Conservation (phyloP, 2,797 vertebrate species). For the Phataginus tricuspis region DNA sequence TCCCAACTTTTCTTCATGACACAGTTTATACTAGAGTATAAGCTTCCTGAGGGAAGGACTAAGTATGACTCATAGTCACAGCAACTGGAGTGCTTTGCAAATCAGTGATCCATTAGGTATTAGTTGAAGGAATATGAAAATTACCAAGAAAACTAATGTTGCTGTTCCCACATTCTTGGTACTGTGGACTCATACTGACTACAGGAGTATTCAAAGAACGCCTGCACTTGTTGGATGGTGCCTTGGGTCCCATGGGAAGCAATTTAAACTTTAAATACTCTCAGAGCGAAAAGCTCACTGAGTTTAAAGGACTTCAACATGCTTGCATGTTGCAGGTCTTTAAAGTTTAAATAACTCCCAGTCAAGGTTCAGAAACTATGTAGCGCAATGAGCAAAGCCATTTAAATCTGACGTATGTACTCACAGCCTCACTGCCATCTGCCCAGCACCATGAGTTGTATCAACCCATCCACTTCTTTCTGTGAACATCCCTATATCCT, state of each 20-base stretch:
- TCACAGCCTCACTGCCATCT: conserved; percentile 23
- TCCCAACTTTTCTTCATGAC: not conserved
- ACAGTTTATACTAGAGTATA: not conserved
- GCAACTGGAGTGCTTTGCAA: not conserved
- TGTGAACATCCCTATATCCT: conserved; percentile 35
- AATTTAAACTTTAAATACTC: conserved; percentile 74
- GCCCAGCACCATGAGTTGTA: conserved; percentile 4
- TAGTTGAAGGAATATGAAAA: not conserved
- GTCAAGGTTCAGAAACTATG: conserved; percentile 65
- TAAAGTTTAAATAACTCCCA: conserved; percentile 76
- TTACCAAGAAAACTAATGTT: conserved; percentile 39
- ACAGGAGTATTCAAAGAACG: conserved; percentile 59
- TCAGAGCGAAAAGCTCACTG: conserved; percentile 60
- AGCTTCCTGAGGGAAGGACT: not conserved
- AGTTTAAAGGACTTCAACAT: conserved; percentile 73
- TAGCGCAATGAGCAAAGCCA: conserved; percentile 57
- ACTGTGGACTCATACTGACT: not conserved
- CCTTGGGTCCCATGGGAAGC: conserved; percentile 49
- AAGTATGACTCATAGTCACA: not conserved
- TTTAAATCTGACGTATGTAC: conserved; percentile 52
- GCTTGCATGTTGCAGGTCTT: conserved; percentile 71
- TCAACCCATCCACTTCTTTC: conserved; percentile 19
- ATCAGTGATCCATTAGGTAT: not conserved
- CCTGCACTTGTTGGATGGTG: not conserved
- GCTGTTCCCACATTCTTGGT: not conserved